phyloP scores from a whole-genome alignment of 2,113 vertebrate genomes.

The Edolisoma coerulescens region DNA sequence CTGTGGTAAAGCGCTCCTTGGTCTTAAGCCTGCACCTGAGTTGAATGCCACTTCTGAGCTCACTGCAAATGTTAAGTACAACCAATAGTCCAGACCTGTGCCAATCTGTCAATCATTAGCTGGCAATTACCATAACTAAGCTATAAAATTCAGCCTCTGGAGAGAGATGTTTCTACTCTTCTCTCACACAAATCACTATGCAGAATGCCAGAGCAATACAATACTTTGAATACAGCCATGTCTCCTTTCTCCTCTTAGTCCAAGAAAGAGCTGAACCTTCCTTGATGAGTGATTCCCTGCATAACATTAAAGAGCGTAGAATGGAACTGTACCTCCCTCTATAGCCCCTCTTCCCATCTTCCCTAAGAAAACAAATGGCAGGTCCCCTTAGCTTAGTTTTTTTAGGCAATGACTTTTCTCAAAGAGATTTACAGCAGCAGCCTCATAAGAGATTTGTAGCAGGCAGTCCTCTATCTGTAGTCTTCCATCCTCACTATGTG shows the following conservation, averaged over 20 bases:
- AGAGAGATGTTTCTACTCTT: background rate
- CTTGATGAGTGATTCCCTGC: constrained; percentile 32
- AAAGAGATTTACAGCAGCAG: constrained; percentile 69
- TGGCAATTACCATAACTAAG: background rate
- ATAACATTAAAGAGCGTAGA: constrained; percentile 23
- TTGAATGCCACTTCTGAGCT: background rate
- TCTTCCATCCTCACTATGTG: constrained; percentile 47
- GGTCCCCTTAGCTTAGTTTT: constrained; percentile 9
- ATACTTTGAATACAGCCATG: background rate
- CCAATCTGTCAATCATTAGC: background rate
- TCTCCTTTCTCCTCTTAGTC: background rate
- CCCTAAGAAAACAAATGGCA: constrained; percentile 65
- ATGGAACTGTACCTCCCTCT: background rate
- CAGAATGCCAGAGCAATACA: background rate
- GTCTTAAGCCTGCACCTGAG: background rate
- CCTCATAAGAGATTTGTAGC: constrained; percentile 71
- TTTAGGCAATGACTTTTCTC: constrained; percentile 58
- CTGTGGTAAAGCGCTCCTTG: background rate
- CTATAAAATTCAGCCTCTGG: background rate
- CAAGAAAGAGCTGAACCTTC: background rate
- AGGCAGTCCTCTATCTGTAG: constrained; percentile 64
- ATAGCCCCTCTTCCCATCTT: constrained; percentile 7
- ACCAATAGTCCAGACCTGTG: background rate
- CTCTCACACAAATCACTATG: background rate
- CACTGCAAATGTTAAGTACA: background rate